phyloP scores from a whole-genome alignment of 2,797 vertebrate species.

The Micromesistius poutassou region DNA sequence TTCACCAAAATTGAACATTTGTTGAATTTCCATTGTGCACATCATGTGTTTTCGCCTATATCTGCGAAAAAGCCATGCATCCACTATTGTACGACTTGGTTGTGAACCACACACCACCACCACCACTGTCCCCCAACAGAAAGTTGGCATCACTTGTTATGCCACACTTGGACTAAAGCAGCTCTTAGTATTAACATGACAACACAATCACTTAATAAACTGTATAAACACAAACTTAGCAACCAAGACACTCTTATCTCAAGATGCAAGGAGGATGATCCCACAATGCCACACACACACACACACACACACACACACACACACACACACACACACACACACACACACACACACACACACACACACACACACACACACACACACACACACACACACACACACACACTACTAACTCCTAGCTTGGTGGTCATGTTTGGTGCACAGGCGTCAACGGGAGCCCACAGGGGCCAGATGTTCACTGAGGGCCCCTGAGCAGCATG shows the following conservation, averaged over 20 bases:
- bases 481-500: neutral
- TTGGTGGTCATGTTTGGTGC: neutral
- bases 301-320: no score
- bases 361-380: neutral
- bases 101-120: no score
- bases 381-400: neutral
- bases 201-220: no score
- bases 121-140: no score
- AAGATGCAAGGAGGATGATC: neutral
- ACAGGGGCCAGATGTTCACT: slow-evolving; percentile 59
- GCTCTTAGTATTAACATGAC: no score
- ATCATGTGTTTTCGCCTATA: no score
- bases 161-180: neutral
- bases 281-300: no score
- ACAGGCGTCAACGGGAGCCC: slow-evolving; percentile 21
- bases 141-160: neutral
- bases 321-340: no score
- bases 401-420: neutral
- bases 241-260: neutral
- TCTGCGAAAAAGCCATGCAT: neutral
- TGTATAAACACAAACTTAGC: neutral
- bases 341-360: no score
- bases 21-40: no score
- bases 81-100: no score
- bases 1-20: neutral